Percentiles rank a stretch among this genome's conserved stretches.
Conservation (phyloP, 2,888 invertebrate genomes). For the Keiferia lycopersicella region DNA sequence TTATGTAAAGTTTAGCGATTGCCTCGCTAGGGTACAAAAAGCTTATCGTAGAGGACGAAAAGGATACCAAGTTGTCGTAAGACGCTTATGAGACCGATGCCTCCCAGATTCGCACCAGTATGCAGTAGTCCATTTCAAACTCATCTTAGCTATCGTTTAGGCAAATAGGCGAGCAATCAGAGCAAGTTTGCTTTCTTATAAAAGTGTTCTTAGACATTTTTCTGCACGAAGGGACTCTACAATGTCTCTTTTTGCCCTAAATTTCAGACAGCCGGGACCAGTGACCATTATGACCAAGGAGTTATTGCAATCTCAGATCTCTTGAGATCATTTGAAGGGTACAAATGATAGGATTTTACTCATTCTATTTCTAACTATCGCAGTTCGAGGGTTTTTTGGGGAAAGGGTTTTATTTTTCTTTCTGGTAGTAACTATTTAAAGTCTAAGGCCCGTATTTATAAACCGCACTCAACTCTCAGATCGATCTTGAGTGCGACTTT, state of each 20-base stretch:
- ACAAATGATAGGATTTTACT: neutral
- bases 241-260: neutral
- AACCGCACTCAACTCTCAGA: no score
- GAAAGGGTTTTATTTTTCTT: neutral
- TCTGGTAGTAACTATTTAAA: neutral
- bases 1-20: no score
- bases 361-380: neutral
- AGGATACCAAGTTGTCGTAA: no score
- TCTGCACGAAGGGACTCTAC: neutral
- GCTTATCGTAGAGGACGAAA: no score
- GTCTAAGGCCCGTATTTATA: no score
- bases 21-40: no score
- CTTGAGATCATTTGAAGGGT: neutral
- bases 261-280: conserved; percentile 5
- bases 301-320: conserved; percentile 15
- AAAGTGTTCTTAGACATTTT: neutral
- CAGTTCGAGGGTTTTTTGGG: neutral
- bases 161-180: conserved; percentile 4
- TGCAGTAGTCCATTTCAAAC: no score
- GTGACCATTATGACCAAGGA: conserved; percentile 10
- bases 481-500: no score
- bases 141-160: neutral
- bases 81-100: no score
- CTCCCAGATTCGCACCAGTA: no score
- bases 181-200: neutral